These are phyloP conservation scores for Corella eumyota DNA, from an alignment of 23 tunicate species.

Conservation along the genomic window DNA sequence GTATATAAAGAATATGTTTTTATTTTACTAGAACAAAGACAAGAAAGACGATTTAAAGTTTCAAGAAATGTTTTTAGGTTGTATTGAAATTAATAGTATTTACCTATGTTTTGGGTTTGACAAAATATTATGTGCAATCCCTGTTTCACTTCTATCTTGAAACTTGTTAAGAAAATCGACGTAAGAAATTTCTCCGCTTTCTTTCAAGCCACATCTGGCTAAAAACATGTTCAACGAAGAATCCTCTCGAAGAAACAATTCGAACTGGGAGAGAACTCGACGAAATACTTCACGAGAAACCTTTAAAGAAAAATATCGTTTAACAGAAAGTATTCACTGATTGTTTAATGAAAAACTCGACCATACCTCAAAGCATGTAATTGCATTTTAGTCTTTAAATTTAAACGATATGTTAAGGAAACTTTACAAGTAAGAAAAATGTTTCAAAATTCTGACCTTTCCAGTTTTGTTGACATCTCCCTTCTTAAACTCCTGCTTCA, in stretches of 20 bases:
- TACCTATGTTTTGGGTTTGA: constrained; percentile 70
- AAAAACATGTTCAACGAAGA: constrained; percentile 82
- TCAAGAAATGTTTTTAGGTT: too few relatives aligned
- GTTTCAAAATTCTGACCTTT: constrained; percentile 21
- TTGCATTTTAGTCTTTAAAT: too few relatives aligned
- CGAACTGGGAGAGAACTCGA: constrained; percentile 80
- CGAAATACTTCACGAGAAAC: constrained; percentile 79
- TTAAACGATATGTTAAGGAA: background rate
- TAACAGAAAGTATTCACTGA: background rate
- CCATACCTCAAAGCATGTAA: background rate
- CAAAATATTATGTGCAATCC: constrained; percentile 81
- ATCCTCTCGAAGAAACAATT: constrained; percentile 81
- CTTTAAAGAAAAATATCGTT: constrained; percentile 3
- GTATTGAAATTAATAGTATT: too few relatives aligned
- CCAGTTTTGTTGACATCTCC: constrained; percentile 54
- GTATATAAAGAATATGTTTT: too few relatives aligned
- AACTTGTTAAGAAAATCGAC: constrained; percentile 64
- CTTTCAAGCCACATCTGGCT: constrained; percentile 71
- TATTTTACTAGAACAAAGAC: too few relatives aligned
- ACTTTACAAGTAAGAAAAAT: background rate
- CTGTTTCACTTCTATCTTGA: constrained; percentile 92
- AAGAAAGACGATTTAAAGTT: too few relatives aligned
- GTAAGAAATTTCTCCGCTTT: constrained; percentile 71
- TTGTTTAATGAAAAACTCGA: background rate
- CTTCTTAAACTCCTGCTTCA: constrained; percentile 63